Conservation (phyloP, 2,888 invertebrate species). For the Epistrophella euchroma region DNA sequence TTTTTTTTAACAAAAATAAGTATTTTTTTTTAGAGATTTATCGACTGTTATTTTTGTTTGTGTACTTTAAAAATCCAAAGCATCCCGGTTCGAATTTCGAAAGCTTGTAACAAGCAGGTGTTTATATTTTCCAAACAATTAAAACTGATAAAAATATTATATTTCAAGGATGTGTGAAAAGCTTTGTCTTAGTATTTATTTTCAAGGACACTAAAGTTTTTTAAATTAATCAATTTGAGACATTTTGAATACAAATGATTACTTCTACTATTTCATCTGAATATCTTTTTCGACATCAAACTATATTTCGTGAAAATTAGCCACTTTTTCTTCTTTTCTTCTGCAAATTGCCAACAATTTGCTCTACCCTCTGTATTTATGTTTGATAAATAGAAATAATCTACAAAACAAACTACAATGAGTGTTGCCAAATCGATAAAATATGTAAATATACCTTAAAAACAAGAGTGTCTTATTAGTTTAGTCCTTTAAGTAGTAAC, state of each 20-base stretch:
- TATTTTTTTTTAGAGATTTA: too few relatives aligned
- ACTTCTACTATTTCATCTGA: neutral
- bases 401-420: neutral
- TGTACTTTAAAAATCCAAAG: too few relatives aligned
- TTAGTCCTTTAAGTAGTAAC: neutral
- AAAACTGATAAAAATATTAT: too few relatives aligned
- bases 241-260: neutral
- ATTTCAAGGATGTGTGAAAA: too few relatives aligned
- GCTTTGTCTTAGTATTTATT: neutral
- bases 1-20: neutral
- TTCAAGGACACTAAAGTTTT: neutral
- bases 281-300: neutral
- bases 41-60: neutral
- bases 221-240: neutral
- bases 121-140: too few relatives aligned
- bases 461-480: neutral
- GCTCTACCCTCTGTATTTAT: neutral
- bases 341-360: neutral
- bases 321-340: neutral
- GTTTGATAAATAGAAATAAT: neutral
- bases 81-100: too few relatives aligned
- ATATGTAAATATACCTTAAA: neutral
- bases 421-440: constrained; percentile 16
- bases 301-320: neutral
- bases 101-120: too few relatives aligned